These are phyloP conservation scores for Clinocottus analis DNA, from an alignment of 2,113 vertebrate genomes.

Conservation along the genomic window DNA sequence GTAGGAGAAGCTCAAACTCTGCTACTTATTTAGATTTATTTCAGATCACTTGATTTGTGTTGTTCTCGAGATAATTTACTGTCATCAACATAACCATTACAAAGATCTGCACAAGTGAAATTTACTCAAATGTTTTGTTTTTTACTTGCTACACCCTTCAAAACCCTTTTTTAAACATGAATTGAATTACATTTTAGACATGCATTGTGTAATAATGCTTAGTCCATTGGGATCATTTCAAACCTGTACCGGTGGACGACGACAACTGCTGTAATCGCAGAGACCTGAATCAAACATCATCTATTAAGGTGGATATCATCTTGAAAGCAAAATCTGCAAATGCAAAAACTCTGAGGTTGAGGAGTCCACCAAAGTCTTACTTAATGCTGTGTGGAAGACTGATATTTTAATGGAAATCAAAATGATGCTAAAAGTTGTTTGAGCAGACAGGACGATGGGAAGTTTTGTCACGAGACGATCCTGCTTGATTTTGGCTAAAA, in stretches of 20 bases:
- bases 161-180: not conserved
- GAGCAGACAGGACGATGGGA: not conserved
- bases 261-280: not conserved
- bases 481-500: constrained; percentile 9
- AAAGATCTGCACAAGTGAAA: not conserved
- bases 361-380: not conserved
- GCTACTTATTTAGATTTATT: not conserved
- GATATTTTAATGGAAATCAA: not conserved
- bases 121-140: not conserved
- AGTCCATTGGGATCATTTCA: not conserved
- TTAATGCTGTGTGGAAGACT: constrained; percentile 6
- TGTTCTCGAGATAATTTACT: not conserved
- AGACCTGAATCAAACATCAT: not conserved
- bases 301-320: not conserved
- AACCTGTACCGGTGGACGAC: not conserved
- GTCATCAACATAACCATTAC: not conserved
- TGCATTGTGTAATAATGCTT: not conserved
- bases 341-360: not conserved
- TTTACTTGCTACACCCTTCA: not conserved
- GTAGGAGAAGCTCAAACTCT: too few relatives aligned
- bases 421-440: not conserved
- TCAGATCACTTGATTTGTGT: not conserved
- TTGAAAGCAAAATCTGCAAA: not conserved
- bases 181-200: not conserved
- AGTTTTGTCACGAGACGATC: not conserved